Percentiles rank a stretch among this genome's conserved stretches.
These are phyloP conservation scores for Malachius bipustulatus DNA, from an alignment of 2,888 invertebrate genomes.

Conservation along the genomic window DNA sequence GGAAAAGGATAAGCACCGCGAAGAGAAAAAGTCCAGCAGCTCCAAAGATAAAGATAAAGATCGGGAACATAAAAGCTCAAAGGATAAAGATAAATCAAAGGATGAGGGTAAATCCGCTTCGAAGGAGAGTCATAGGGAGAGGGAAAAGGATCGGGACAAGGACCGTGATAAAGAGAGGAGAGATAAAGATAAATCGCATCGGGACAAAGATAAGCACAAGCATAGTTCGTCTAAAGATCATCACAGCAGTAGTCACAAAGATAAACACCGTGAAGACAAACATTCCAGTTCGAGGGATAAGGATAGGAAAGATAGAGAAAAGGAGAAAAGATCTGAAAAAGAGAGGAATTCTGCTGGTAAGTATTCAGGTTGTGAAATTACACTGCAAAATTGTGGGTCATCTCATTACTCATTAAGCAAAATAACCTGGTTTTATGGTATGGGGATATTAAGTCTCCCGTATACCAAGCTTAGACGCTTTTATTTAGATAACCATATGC, in stretches of 20 bases:
- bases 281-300: slow-evolving; percentile 25
- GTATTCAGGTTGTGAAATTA: not conserved
- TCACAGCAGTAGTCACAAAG: slow-evolving; percentile 14
- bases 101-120: slow-evolving; percentile 27
- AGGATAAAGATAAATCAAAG: slow-evolving; percentile 32
- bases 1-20: slow-evolving; percentile 26
- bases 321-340: slow-evolving; percentile 36
- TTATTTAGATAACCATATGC: no score
- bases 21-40: no score
- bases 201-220: slow-evolving; percentile 49
- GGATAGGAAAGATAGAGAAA: slow-evolving; percentile 25
- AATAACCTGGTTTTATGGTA: no score
- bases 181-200: slow-evolving; percentile 47
- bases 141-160: slow-evolving; percentile 30
- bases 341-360: slow-evolving; percentile 22
- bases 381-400: no score
- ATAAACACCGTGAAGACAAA: slow-evolving; percentile 29
- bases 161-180: slow-evolving; percentile 22
- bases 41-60: slow-evolving; percentile 32
- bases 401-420: no score
- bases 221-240: slow-evolving; percentile 34
- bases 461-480: no score
- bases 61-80: slow-evolving; percentile 31
- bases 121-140: slow-evolving; percentile 32
- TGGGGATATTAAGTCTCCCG: no score